phyloP scores from a whole-genome alignment of 2,888 invertebrate species.

The Amphipoea lucens region DNA sequence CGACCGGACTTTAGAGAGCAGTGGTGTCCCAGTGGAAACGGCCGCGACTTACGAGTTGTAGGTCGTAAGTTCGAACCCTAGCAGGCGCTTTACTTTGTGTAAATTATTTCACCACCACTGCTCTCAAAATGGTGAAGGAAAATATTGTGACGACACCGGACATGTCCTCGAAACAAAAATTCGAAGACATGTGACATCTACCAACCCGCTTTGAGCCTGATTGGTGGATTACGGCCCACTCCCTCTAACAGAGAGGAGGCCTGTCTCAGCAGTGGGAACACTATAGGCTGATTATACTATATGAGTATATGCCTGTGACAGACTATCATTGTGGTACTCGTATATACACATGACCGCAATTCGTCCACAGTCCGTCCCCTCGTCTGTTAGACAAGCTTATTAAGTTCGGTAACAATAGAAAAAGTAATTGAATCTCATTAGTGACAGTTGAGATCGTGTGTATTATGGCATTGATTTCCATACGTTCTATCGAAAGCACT shows the following conservation, averaged over 20 bases:
- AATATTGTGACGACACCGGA: too few relatives aligned
- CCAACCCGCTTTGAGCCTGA: background rate
- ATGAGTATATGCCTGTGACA: background rate
- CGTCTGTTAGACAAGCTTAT: background rate
- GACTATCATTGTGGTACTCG: too few relatives aligned
- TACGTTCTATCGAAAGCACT: too few relatives aligned
- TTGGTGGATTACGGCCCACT: background rate
- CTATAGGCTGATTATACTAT: background rate
- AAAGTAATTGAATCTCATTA: background rate
- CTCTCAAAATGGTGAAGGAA: background rate
- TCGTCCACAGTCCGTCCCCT: background rate
- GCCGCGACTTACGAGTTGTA: background rate
- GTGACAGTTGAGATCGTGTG: background rate
- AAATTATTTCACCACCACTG: background rate
- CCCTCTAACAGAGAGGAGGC: background rate
- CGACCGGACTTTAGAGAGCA: background rate
- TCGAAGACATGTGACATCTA: background rate
- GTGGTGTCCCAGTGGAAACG: background rate
- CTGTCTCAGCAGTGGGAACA: background rate
- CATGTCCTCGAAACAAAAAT: background rate
- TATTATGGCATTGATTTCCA: background rate
- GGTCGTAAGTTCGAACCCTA: background rate
- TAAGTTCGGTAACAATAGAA: background rate
- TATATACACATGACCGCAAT: background rate
- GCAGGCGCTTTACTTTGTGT: background rate